A percentile compares a stretch with the other conserved stretches of the same genome.
Conservation (phyloP, 2,888 invertebrate genomes). For the Pyrgus malvae region DNA sequence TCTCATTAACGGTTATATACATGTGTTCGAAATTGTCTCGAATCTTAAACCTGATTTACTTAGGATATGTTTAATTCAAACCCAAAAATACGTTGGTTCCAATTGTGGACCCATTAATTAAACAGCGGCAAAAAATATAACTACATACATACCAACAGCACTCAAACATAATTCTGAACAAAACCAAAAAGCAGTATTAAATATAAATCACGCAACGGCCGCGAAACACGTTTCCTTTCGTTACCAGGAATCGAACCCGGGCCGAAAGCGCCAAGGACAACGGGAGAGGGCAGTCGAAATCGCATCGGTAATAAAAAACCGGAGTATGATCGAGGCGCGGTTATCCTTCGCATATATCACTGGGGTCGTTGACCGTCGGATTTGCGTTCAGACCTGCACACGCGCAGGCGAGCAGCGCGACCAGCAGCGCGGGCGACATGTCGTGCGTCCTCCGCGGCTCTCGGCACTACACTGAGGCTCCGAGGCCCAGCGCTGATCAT, state of each 20-base stretch:
- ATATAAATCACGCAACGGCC: constrained; percentile 11
- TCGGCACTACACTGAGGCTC: constrained; percentile 40
- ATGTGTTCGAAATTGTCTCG: too few species aligned
- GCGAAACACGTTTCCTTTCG: constrained; percentile 22
- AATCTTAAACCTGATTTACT: too few species aligned
- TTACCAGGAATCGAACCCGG: constrained; percentile 21
- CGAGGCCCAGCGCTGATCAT: constrained; percentile 7
- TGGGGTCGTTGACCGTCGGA: constrained; percentile 65
- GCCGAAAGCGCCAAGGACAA: constrained; percentile 12
- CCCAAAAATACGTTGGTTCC: too few species aligned
- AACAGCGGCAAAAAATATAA: not conserved
- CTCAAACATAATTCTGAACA: not conserved
- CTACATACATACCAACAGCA: constrained; percentile 9
- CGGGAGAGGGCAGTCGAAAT: constrained; percentile 17
- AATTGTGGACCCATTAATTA: too few species aligned
- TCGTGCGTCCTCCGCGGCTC: constrained; percentile 46
- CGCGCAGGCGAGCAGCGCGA: constrained; percentile 42
- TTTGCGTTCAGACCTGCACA: constrained; percentile 55
- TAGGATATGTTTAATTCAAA: too few species aligned
- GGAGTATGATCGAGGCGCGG: constrained; percentile 30
- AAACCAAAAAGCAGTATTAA: constrained; percentile 11
- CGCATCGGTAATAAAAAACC: constrained; percentile 33
- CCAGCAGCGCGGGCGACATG: constrained; percentile 42
- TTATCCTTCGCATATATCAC: constrained; percentile 61
- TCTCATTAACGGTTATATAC: too few species aligned